Conservation (phyloP, 2,888 invertebrate species). For the Labia minor region DNA sequence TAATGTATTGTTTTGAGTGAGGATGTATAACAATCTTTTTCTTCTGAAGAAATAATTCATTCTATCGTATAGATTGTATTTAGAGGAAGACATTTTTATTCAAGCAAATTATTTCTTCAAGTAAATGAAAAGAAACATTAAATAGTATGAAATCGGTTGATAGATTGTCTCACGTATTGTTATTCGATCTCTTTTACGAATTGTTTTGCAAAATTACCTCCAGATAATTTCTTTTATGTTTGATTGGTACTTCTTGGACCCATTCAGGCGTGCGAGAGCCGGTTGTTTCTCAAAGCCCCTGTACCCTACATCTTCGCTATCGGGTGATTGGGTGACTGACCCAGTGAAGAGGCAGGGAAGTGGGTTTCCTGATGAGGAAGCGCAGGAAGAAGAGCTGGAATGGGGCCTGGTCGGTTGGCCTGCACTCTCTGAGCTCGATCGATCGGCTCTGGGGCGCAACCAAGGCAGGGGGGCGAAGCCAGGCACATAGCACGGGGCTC, state of each 20-base stretch:
- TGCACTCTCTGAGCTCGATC: slow-evolving; percentile 13
- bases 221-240: not conserved
- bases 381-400: not conserved
- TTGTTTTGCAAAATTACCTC: not conserved
- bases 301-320: too few species aligned
- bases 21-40: too few species aligned
- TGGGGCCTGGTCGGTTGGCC: not conserved
- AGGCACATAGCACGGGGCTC: not conserved
- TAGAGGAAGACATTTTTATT: too few species aligned
- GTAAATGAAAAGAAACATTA: too few species aligned
- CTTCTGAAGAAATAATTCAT: too few species aligned
- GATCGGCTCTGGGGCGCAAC: slow-evolving; percentile 13
- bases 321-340: not conserved
- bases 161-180: too few species aligned
- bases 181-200: not conserved
- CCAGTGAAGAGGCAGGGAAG: slow-evolving; percentile 13
- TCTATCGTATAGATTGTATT: too few species aligned
- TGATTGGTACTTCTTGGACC: not conserved
- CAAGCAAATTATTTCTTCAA: too few species aligned
- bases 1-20: too few species aligned
- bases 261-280: not conserved
- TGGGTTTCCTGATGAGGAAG: not conserved
- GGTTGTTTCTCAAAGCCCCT: not conserved
- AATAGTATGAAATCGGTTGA: too few species aligned
- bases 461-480: slow-evolving; percentile 1